A percentile compares a stretch with the other conserved stretches of the same genome.
These are phyloP conservation scores for Xylophagus ater DNA, from an alignment of 2,888 invertebrate species.

Conservation along the genomic window DNA sequence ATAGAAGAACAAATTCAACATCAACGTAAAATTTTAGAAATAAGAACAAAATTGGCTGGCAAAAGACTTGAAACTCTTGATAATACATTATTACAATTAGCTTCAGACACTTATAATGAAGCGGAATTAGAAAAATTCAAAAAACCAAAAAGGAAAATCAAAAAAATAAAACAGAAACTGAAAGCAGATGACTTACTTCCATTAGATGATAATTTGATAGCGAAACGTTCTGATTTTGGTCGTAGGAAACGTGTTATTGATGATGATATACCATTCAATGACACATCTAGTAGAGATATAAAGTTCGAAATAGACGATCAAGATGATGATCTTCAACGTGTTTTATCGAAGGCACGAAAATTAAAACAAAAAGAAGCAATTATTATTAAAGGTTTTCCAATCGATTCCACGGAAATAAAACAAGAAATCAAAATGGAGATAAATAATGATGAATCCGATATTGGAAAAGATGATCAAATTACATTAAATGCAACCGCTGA, in stretches of 20 bases:
- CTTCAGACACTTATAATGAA: slow-evolving; percentile 78
- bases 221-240: slow-evolving; percentile 29
- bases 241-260: slow-evolving; percentile 35
- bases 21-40: slow-evolving; percentile 36
- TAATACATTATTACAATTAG: slow-evolving; percentile 55
- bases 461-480: slow-evolving; percentile 51
- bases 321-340: slow-evolving; percentile 63
- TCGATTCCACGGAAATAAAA: slow-evolving; percentile 40
- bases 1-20: slow-evolving; percentile 45
- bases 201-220: slow-evolving; percentile 26
- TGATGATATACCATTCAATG: slow-evolving; percentile 47
- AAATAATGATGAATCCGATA: slow-evolving; percentile 44
- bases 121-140: slow-evolving; percentile 83
- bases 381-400: slow-evolving; percentile 28
- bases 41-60: slow-evolving; percentile 49
- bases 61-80: slow-evolving; percentile 65
- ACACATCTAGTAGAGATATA: slow-evolving; percentile 36
- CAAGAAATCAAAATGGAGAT: slow-evolving; percentile 49
- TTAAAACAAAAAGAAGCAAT: slow-evolving; percentile 46
- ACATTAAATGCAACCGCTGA: slow-evolving; percentile 89
- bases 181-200: slow-evolving; percentile 62
- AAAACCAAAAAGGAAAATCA: slow-evolving; percentile 68
- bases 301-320: slow-evolving; percentile 53
- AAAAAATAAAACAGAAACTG: slow-evolving; percentile 56
- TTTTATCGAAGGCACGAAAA: slow-evolving; percentile 60